phyloP scores from a whole-genome alignment of 2,888 invertebrate species.

The Neoaliturus tenellus region DNA sequence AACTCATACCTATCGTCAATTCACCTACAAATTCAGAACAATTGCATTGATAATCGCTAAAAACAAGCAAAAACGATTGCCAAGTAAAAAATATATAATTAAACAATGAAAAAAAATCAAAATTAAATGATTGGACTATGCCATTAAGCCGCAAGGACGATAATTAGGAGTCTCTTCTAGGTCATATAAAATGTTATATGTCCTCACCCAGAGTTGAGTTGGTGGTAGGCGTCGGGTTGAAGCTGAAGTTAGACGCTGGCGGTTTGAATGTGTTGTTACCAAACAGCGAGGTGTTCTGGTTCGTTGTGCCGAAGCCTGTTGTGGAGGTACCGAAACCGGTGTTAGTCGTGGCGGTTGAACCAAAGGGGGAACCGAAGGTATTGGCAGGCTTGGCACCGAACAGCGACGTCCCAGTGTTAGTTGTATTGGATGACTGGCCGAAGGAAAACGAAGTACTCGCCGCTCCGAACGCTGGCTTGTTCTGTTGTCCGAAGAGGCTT shows the following conservation, averaged over 20 bases:
- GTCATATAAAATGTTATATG: no score
- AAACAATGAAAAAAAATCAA: no score
- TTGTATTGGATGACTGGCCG: conserved; percentile 67
- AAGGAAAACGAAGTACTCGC: conserved; percentile 66
- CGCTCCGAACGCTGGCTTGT: conserved; percentile 71
- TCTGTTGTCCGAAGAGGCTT: conserved; percentile 72
- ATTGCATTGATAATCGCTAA: no score
- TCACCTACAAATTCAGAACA: no score
- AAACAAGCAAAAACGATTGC: no score
- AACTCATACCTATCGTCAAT: no score
- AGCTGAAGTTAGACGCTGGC: conserved; percentile 67
- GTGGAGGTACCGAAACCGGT: conserved; percentile 67
- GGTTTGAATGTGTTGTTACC: conserved; percentile 69
- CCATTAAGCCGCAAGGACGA: no score
- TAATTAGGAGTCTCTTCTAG: no score
- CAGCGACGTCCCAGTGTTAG: conserved; percentile 70
- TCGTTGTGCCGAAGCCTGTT: conserved; percentile 62
- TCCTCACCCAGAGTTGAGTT: conserved; percentile 65
- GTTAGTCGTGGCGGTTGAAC: conserved; percentile 67
- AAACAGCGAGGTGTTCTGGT: conserved; percentile 66
- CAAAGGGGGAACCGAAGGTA: conserved; percentile 74
- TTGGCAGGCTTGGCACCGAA: conserved; percentile 73
- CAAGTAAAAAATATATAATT: no score
- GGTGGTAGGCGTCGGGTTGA: conserved; percentile 69
- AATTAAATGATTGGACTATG: no score